phyloP scores from a whole-genome alignment of 2,113 vertebrate species.

The Sakesphorus luctuosus region DNA sequence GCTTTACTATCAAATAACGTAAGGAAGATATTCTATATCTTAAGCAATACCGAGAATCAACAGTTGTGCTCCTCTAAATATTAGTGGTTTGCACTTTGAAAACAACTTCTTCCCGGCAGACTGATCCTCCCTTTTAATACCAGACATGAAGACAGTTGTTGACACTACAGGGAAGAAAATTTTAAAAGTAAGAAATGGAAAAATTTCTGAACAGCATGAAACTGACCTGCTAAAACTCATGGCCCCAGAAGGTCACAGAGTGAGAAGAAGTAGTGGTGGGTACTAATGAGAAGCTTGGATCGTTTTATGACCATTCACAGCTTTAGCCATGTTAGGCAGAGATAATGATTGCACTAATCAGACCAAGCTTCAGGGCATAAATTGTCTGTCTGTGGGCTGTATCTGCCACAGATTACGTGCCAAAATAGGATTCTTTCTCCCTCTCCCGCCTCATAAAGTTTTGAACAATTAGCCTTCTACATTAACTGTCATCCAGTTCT shows the following conservation, averaged over 20 bases:
- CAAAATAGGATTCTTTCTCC: not conserved
- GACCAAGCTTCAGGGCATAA: not conserved
- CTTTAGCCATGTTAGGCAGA: not conserved
- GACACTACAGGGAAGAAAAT: not conserved
- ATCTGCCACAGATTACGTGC: not conserved
- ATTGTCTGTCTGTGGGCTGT: not conserved
- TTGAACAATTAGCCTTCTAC: not conserved
- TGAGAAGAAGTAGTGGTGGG: not conserved
- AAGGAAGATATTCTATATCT: not conserved
- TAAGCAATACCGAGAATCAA: not conserved
- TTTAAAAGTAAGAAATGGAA: slow-evolving; percentile 20
- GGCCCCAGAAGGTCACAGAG: not conserved
- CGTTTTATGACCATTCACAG: not conserved
- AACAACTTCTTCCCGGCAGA: not conserved
- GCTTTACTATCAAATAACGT: not conserved
- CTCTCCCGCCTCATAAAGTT: slow-evolving; percentile 2
- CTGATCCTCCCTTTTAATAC: not conserved
- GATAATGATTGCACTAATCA: not conserved
- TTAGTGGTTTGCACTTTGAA: not conserved
- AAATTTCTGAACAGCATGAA: slow-evolving; percentile 4
- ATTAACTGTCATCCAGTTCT: not conserved
- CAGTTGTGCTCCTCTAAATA: not conserved
- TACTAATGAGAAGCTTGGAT: not conserved
- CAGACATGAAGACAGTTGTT: not conserved
- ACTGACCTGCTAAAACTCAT: not conserved